phyloP scores from a whole-genome alignment of 2,888 invertebrate species.

The Melinaea menophilus region DNA sequence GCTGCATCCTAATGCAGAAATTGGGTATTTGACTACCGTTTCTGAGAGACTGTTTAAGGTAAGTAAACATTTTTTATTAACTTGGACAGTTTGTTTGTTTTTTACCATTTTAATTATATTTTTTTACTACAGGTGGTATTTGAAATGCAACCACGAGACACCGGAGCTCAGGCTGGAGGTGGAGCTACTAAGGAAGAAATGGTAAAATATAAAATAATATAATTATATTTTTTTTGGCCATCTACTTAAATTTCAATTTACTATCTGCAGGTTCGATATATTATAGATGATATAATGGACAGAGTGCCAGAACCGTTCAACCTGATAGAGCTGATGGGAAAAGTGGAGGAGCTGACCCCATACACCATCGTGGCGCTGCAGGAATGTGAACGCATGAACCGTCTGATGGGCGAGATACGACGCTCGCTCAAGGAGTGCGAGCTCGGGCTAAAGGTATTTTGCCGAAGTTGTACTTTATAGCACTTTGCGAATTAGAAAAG shows the following conservation, averaged over 20 bases:
- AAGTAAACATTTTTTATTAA: conserved; percentile 3
- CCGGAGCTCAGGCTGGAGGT: conserved; percentile 83
- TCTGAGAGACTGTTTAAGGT: conserved; percentile 89
- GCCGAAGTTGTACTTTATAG: neutral
- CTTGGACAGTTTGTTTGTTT: neutral
- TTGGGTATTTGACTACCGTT: conserved; percentile 92
- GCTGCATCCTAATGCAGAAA: conserved; percentile 96
- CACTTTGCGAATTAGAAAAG: too few species aligned
- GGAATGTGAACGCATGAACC: conserved; percentile 97
- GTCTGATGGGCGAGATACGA: conserved; percentile 87
- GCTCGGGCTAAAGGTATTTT: conserved; percentile 88
- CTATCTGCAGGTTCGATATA: conserved; percentile 78
- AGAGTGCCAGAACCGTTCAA: conserved; percentile 94
- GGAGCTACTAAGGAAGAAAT: conserved; percentile 90
- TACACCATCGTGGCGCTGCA: conserved; percentile 94
- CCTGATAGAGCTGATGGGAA: conserved; percentile 89
- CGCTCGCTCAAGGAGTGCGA: conserved; percentile 91
- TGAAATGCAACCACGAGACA: conserved; percentile 93
- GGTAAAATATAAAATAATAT: conserved; percentile 52
- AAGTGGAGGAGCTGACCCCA: conserved; percentile 93
- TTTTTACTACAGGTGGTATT: conserved; percentile 71
- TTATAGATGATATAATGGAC: conserved; percentile 91
- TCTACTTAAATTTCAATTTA: neutral
- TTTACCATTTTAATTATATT: neutral
- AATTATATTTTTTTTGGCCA: neutral